Evolutionary conservation across 2,113 vertebrate species (phyloP), one percentile per base, ranked within the genome.

Genomic region (Xenopus laevis): DNA sequence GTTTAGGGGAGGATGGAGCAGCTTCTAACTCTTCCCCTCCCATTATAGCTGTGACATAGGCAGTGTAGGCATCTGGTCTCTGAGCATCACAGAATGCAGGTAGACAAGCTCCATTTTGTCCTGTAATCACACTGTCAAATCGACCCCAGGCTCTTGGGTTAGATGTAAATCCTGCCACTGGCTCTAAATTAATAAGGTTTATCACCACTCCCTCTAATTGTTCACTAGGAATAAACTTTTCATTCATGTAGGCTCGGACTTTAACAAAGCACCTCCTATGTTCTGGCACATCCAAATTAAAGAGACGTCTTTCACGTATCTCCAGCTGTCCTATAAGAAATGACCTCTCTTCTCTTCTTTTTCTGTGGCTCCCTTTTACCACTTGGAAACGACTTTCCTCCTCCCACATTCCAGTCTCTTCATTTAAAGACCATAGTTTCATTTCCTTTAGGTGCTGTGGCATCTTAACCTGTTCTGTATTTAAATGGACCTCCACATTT

Each of bases 251-350:
- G 5, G 96, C 92, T 11, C 97, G 87, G 13, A 98, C 95, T 83
- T 99, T 99, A 30, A 98, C 94, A 1, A 96, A 99, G 86, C 97
- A 99, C 52, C 97, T 93, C n/a, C 96, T 92, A 60, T 89, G 93
- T 89, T 98, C 97, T 0, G 97, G 95, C 66, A 99, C 97, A 0
- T 99, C 97, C 74, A 99, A 86, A 84, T 99, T 99, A 81, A 99
- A 99, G 40, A 99, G 89, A 0, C 97, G 89, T 1, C 97, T 89
- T 81, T 98, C 97, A 15, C 95, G 90, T 72, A 99, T 91, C 86
- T 98, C 94, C 89, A 97, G 86, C 75, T 96, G 96, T 55, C 97
- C 97, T 21, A 96, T 92, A 15, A 98, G 87, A 81, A 99, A 99
- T 0, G 93, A 92, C 10, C 97, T 92, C 76, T 99, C 97, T 84